Evolutionary conservation across 2,888 invertebrate genomes (phyloP).

Genomic region (Perithous albicinctus): DNA sequence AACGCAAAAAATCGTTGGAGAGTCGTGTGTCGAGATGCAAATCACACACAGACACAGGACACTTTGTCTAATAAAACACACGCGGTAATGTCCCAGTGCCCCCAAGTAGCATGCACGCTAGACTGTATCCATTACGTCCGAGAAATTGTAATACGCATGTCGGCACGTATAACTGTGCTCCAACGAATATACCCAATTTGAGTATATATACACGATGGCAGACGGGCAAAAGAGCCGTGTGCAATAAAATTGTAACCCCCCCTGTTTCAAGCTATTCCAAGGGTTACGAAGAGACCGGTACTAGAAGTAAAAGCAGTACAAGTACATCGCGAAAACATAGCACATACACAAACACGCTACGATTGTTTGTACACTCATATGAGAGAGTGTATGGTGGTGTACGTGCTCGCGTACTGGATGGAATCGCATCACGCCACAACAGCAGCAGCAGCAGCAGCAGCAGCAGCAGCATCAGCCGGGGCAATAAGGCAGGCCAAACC

Average conservation of each 20-base stretch:
- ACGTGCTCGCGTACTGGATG: slow-evolving; percentile 1
- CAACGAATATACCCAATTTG: background rate
- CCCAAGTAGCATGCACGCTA: slow-evolving; percentile 5
- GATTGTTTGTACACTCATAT: slow-evolving; percentile 3
- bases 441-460: too few relatives aligned
- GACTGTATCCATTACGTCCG: background rate
- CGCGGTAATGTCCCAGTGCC: slow-evolving; percentile 19
- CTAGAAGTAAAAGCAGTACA: slow-evolving; percentile 17
- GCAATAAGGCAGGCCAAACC: slow-evolving; percentile 58
- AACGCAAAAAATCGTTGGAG: background rate
- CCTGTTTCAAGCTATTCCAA: background rate
- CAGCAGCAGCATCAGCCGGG: too few relatives aligned
- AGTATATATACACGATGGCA: too few relatives aligned
- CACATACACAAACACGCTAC: background rate
- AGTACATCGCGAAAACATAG: slow-evolving; percentile 40
- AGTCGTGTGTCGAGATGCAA: background rate
- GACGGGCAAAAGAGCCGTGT: slow-evolving; percentile 25
- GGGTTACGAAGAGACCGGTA: background rate
- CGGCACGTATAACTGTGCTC: slow-evolving; percentile 41
- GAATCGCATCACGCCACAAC: slow-evolving; percentile 56
- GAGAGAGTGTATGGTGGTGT: background rate
- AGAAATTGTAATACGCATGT: slow-evolving; percentile 58
- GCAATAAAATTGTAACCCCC: slow-evolving; percentile 36
- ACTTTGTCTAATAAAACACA: slow-evolving; percentile 13
- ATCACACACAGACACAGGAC: background rate